Evolutionary conservation across 2,113 vertebrate genomes (phyloP).

Genomic region (Peromyscus maniculatus): DNA sequence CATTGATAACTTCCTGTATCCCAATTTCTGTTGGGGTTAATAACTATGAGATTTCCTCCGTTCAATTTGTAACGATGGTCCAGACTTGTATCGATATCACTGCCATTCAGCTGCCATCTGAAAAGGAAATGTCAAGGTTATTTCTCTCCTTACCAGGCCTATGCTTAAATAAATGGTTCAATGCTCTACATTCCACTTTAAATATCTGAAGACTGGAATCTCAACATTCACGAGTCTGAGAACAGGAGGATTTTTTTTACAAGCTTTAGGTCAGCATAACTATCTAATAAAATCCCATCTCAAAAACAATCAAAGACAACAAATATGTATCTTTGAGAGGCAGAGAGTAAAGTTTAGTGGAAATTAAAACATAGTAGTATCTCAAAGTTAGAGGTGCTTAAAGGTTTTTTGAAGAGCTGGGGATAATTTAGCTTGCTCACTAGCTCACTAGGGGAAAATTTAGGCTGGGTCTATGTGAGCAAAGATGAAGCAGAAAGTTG

Average conservation of each 20-base stretch:
- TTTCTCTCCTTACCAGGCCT: not conserved
- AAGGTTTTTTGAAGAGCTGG: not conserved
- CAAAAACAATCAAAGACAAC: not conserved
- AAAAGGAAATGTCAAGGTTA: constrained; percentile 83
- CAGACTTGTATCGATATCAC: constrained; percentile 89
- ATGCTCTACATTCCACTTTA: not conserved
- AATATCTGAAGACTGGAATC: not conserved
- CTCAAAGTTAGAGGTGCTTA: not conserved
- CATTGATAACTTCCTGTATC: constrained; percentile 92
- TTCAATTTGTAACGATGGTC: constrained; percentile 90
- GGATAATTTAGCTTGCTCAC: not conserved
- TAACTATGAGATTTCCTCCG: constrained; percentile 91
- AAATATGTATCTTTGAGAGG: not conserved
- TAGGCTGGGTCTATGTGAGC: not conserved
- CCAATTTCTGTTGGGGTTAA: constrained; percentile 89
- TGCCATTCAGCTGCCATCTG: constrained; percentile 95
- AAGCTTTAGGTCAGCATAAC: not conserved
- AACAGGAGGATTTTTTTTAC: not conserved
- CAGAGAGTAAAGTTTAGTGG: not conserved
- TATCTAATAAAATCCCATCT: not conserved
- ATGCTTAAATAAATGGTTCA: not conserved
- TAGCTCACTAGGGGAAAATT: not conserved
- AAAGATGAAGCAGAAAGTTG: not conserved
- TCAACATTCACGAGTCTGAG: not conserved
- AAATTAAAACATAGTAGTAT: not conserved